Percentiles rank a stretch among this genome's conserved stretches.
phyloP scores from a whole-genome alignment of 2,888 invertebrate species.

The Thyatira batis region DNA sequence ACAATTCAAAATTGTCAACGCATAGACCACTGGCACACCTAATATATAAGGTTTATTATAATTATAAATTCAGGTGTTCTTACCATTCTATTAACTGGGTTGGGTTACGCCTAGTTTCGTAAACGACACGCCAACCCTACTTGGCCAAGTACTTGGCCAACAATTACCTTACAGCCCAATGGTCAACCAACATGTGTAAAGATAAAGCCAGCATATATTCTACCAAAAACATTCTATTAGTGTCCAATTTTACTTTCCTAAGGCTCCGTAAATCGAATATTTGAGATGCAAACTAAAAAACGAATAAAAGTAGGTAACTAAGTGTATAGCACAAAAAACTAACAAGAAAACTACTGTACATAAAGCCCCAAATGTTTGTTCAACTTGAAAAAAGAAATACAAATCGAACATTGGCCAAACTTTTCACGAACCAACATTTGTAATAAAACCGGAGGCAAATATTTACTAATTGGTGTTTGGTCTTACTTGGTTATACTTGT shows the following conservation, averaged over 20 bases:
- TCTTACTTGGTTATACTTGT: not conserved
- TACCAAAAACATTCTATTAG: too few species aligned
- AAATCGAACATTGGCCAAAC: not conserved
- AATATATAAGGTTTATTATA: not conserved
- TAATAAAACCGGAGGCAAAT: not conserved
- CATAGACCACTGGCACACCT: not conserved
- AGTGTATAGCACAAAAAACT: too few species aligned
- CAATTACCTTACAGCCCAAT: not conserved
- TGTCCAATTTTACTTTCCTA: too few species aligned
- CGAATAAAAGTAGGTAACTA: too few species aligned
- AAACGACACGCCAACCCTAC: not conserved
- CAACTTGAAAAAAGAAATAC: too few species aligned
- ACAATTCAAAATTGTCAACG: not conserved
- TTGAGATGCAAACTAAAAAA: too few species aligned
- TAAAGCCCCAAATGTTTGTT: too few species aligned
- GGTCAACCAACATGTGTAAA: too few species aligned
- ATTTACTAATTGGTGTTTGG: not conserved
- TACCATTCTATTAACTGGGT: not conserved
- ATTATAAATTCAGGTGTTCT: not conserved
- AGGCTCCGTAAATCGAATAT: too few species aligned
- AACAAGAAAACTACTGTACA: too few species aligned
- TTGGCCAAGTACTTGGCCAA: not conserved
- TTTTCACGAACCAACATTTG: not conserved
- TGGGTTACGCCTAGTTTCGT: not conserved
- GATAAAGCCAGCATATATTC: too few species aligned